Percentiles rank a stretch among this genome's conserved stretches.
Evolutionary conservation across 1,140 invertebrate species (phyloP).

Genomic region (Macrobrachium rosenbergii): DNA sequence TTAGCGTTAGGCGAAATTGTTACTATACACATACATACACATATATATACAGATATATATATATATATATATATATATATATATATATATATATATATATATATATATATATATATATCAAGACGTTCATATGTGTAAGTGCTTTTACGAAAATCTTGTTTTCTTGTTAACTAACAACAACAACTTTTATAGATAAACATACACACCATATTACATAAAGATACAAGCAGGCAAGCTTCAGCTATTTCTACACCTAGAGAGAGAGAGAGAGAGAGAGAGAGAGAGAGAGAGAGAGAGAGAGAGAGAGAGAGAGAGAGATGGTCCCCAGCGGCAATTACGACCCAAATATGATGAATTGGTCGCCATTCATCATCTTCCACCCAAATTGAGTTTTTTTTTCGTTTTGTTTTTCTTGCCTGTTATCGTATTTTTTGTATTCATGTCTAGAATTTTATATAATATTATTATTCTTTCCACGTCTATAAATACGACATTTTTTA

Average conservation of each 20-base stretch:
- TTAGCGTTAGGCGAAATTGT: too few species aligned
- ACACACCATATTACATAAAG: not conserved
- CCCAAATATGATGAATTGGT: constrained; percentile 22
- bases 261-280: constrained; percentile 28
- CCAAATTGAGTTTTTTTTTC: constrained; percentile 12
- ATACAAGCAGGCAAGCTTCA: not conserved
- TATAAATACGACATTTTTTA: not conserved
- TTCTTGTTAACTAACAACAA: not conserved
- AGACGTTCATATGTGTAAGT: too few species aligned
- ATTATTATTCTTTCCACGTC: not conserved
- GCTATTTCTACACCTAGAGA: not conserved
- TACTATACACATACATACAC: too few species aligned
- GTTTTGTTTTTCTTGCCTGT: not conserved
- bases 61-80: too few species aligned
- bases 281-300: constrained; percentile 33
- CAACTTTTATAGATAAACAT: not conserved
- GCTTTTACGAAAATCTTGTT: too few species aligned
- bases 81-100: too few species aligned
- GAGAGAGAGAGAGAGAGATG: constrained; percentile 1
- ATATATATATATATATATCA: too few species aligned
- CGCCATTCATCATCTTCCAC: constrained; percentile 11
- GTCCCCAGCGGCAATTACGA: not conserved
- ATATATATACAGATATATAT: too few species aligned
- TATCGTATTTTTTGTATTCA: too few species aligned
- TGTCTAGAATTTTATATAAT: not conserved